Evolutionary conservation across 2,888 invertebrate genomes (phyloP), one percentile per base, ranked within the genome.

Genomic region (Keiferia lycopersicella): DNA sequence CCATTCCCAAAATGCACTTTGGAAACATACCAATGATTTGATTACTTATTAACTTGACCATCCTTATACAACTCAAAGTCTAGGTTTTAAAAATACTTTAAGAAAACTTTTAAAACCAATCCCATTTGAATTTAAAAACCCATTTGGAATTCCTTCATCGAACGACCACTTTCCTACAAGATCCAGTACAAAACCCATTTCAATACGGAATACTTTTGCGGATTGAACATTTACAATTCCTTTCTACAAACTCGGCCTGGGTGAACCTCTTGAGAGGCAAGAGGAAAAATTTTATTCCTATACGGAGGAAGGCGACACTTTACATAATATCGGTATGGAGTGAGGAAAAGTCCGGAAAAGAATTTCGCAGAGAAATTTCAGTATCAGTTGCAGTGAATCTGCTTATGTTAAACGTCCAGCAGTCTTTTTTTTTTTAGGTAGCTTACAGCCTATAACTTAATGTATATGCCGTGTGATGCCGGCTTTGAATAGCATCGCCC

Each of bases 171-270:
- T 39, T 26, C 41, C 38, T 57, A 30, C 26, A 22, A 59, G 65
- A 67, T 67, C 63, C 59, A 62, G 63, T 60, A 60, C 61, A 38
- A 68, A 72, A 71, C 69, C 71, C 68, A 71, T 72, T 75, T 71
- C 67, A 67, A 65, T 68, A 68, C 71, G 71, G 73, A 75, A 76
- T 73, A 74, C 69, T 69, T 71, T 73, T 70, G 71, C 68, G 69
- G 68, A 69, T 75, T 69, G 68, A 72, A 71, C 67, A 70, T 68
- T 71, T 68, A 69, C 71, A 71, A 72, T 71, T 73, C 68, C 68
- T 69, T 71, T 68, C 71, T 68, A 69, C 71, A 71, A 73, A 73
- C 70, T 69, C 69, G 70, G 66, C 66, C 67, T 64, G 62, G 57
- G 64, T 61, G 64, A 65, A 68, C 63, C 71, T 71, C 69, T 61